Evolutionary conservation across 2,888 invertebrate species (phyloP), one percentile per base, ranked within the genome.

Genomic region (Nomada ruficornis): DNA sequence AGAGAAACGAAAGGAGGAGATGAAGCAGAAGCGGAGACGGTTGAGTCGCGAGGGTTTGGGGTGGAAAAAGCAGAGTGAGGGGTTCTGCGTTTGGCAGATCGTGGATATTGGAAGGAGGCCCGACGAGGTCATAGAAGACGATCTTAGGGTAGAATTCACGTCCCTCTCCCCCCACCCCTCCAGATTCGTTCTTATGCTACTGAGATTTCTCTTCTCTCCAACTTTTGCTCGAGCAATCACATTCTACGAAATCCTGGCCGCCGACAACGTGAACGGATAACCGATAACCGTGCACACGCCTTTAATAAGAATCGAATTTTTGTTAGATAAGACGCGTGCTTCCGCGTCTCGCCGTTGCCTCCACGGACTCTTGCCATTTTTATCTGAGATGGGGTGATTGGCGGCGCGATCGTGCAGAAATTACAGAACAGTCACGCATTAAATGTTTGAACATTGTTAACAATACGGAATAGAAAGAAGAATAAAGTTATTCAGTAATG

Each of bases 21-120:
- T 23, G 76, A 77, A 60, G 79, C 62, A 60, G 64, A 64, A 77
- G 72, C 63, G 80, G 42, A 47, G 72, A 26, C 18, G 52, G 70
- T 70, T 67, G 78, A 78, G 78, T 60, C 55, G 47, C 59, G 50
- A 67, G 78, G 73, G 80, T 74, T 69, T n/a, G 60, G 77, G 70
- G 52, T 23, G 23, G 73, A 54, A 68, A 63, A 55, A 29, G 36
- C 44, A 52, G 59, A 44, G 64, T 63, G 74, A 77, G 77, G 76
- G 76, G 79, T 70, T 77, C 87, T 92, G 93, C 90, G 88, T 91
- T 91, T 92, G 92, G 91, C 92, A 92, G 91, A 85, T 90, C 85
- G 89, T 89, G 91, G 91, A 92, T 92, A 92, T 92, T 89, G 90
- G 89, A 90, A 86, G 86, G 85, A 88, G 86, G 85, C 82, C 77